These are phyloP conservation scores for Zoanthus solanderi DNA, from an alignment of 92 coral and sea anemone species.

Conservation along the genomic window DNA sequence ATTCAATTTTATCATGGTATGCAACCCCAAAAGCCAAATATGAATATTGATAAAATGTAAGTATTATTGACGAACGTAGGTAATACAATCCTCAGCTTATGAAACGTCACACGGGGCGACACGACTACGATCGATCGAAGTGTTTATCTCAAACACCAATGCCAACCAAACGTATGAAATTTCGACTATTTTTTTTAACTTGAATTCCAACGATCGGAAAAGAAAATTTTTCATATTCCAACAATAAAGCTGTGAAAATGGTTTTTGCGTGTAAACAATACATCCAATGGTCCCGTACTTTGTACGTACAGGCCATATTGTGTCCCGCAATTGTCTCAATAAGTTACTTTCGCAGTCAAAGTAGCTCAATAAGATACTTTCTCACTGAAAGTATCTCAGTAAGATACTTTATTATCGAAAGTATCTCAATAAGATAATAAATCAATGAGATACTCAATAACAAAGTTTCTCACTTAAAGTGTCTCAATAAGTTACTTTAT, in stretches of 20 bases:
- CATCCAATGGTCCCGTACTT: neutral
- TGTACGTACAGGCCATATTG: no score
- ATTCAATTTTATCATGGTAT: neutral
- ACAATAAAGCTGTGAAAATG: slow-evolving; percentile 36
- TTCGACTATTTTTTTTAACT: neutral
- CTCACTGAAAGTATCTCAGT: no score
- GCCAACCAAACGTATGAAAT: slow-evolving; percentile 12
- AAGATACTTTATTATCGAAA: no score
- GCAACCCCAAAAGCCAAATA: neutral
- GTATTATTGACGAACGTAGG: neutral
- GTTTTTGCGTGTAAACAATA: neutral
- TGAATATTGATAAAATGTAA: neutral
- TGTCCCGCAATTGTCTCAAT: no score
- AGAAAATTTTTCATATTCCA: slow-evolving; percentile 30
- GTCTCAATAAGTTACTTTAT: no score
- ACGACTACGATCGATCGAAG: slow-evolving; percentile 29
- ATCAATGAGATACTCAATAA: no score
- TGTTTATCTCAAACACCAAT: slow-evolving; percentile 27
- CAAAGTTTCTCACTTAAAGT: no score
- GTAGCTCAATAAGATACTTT: no score
- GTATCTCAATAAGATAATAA: no score
- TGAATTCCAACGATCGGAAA: neutral
- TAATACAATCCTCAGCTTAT: neutral
- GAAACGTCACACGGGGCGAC: slow-evolving; percentile 17
- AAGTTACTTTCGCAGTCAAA: no score